Evolutionary conservation across 2,113 vertebrate species (phyloP).

Genomic region (Scatophagus argus): DNA sequence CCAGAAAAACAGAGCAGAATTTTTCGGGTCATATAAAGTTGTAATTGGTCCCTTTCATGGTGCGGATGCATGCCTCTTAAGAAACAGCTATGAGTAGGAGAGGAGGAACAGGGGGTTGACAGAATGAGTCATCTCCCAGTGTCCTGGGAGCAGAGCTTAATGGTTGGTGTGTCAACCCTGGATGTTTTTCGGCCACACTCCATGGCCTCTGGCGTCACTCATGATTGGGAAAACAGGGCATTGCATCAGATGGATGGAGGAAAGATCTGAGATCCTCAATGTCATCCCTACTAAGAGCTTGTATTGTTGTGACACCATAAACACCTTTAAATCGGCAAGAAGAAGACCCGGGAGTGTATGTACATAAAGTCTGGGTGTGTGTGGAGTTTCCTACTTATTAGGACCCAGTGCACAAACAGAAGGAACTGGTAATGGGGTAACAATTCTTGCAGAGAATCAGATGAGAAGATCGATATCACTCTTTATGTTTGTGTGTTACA

Average conservation of each 20-base stretch:
- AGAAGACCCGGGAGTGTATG: neutral
- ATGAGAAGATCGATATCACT: no score
- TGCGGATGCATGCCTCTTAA: constrained; percentile 39
- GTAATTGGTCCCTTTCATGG: constrained; percentile 33
- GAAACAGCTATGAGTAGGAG: neutral
- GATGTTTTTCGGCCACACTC: constrained; percentile 17
- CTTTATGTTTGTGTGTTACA: no score
- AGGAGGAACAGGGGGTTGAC: constrained; percentile 25
- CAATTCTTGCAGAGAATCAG: no score
- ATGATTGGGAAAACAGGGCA: constrained; percentile 39
- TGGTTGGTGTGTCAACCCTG: constrained; percentile 23
- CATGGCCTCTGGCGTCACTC: constrained; percentile 19
- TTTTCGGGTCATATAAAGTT: constrained; percentile 28
- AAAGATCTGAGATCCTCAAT: constrained; percentile 6
- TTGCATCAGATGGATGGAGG: constrained; percentile 13
- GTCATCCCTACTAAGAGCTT: constrained; percentile 4
- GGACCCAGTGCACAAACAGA: neutral
- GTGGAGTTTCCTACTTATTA: neutral
- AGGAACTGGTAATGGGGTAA: neutral
- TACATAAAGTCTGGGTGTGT: neutral
- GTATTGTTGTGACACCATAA: constrained; percentile 16
- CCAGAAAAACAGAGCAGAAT: constrained; percentile 19
- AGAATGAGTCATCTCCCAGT: constrained; percentile 58
- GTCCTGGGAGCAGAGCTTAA: constrained; percentile 42
- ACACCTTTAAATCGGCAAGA: constrained; percentile 3